Conservation (phyloP, 2,797 vertebrate species). For the Melanotaenia maccullochi region DNA sequence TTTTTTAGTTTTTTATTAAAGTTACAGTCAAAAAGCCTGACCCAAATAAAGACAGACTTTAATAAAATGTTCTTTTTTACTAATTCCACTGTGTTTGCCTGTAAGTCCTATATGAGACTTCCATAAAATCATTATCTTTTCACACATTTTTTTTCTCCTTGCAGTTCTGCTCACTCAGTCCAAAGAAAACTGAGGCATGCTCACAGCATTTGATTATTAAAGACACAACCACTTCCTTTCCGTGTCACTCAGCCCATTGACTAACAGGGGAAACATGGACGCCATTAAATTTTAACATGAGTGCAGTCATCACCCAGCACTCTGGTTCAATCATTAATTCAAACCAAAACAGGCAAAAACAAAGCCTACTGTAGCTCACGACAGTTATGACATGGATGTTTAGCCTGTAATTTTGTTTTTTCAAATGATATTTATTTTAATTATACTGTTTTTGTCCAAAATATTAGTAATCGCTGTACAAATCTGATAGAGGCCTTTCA, state of each 20-base stretch:
- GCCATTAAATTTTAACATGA: conserved; percentile 71
- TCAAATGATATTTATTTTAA: not conserved
- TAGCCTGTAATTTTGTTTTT: conserved; percentile 1
- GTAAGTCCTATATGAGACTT: conserved; percentile 41
- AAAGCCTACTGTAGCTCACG: conserved; percentile 12
- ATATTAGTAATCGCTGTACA: conserved; percentile 13
- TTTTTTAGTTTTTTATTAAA: conserved; percentile 15
- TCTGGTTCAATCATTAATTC: conserved; percentile 73
- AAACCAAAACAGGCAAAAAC: conserved; percentile 59
- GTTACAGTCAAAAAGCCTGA: conserved; percentile 24
- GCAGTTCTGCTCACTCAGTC: conserved; percentile 25
- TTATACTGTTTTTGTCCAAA: conserved; percentile 5
- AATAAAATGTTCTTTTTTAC: conserved; percentile 41
- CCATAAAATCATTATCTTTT: conserved; percentile 45
- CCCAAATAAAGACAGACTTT: conserved; percentile 43
- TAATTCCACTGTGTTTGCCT: conserved; percentile 24
- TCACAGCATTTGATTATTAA: conserved; percentile 41
- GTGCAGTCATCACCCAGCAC: conserved; percentile 64
- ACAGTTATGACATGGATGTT: conserved; percentile 3
- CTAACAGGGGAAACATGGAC: conserved; percentile 69
- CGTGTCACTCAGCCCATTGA: conserved; percentile 58
- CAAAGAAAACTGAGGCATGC: conserved; percentile 29
- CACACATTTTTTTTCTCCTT: conserved; percentile 48
- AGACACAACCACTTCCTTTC: conserved; percentile 55
- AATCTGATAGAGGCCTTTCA: not conserved